phyloP scores from a whole-genome alignment of 2,888 invertebrate species.

The Ophion slaviceki region DNA sequence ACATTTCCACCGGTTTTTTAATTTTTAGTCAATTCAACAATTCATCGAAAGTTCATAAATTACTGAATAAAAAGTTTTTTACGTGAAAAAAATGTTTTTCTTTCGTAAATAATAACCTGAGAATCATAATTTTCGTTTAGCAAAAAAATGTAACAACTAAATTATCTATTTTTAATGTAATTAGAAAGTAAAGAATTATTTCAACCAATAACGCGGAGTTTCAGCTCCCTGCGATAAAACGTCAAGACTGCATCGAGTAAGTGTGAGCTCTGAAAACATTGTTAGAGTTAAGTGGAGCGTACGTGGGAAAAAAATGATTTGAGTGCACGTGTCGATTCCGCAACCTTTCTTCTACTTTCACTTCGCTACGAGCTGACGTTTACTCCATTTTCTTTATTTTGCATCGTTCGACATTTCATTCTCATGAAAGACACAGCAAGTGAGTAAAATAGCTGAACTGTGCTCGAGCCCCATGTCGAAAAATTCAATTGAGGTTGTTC shows the following conservation, averaged over 20 bases:
- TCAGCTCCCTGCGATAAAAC: background rate
- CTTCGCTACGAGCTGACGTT: conserved; percentile 19
- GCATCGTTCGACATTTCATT: background rate
- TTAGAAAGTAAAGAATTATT: conserved; percentile 19
- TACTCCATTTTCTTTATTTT: background rate
- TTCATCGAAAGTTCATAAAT: too few relatives aligned
- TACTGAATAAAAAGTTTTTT: background rate
- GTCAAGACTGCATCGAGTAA: background rate
- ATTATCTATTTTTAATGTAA: background rate
- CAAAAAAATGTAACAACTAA: background rate
- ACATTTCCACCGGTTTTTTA: too few relatives aligned
- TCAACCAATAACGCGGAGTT: background rate
- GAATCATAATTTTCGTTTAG: background rate
- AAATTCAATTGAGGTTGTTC: too few relatives aligned
- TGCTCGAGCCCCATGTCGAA: too few relatives aligned
- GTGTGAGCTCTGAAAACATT: conserved; percentile 8
- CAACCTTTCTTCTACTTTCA: conserved; percentile 53
- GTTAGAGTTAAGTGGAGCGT: conserved; percentile 11
- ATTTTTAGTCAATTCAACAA: too few relatives aligned
- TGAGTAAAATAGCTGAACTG: background rate
- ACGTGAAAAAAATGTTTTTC: background rate
- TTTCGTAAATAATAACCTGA: too few relatives aligned
- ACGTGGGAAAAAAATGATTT: background rate
- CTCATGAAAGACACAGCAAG: too few relatives aligned
- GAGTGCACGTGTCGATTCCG: background rate